Percentiles rank a stretch among this genome's conserved stretches.
Conservation (phyloP, 2,113 vertebrate genomes). For the Zosterops lateralis region DNA sequence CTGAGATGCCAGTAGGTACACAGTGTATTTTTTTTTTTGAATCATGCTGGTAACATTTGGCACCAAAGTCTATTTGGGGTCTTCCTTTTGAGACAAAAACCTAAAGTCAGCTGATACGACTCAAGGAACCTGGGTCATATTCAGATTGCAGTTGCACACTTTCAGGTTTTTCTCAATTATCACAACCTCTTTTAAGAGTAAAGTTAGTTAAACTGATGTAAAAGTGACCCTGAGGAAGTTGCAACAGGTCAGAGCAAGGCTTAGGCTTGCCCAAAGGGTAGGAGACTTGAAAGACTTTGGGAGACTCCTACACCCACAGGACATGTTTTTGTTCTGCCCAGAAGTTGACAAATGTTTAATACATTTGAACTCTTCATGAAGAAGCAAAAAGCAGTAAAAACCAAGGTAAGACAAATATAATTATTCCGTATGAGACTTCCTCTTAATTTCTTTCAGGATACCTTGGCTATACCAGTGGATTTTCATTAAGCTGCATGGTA, state of each 20-base stretch:
- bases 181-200: background rate
- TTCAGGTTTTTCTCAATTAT: background rate
- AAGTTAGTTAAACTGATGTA: background rate
- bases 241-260: background rate
- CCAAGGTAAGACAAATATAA: background rate
- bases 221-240: background rate
- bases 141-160: background rate
- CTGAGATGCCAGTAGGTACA: background rate
- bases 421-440: background rate
- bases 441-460: conserved; percentile 75
- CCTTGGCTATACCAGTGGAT: conserved; percentile 83
- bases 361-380: background rate
- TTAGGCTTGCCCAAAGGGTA: background rate
- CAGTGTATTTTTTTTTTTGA: background rate
- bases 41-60: background rate
- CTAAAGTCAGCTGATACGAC: background rate
- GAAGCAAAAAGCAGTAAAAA: background rate
- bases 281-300: background rate
- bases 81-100: background rate
- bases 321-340: background rate
- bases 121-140: background rate
- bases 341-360: background rate
- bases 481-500: conserved; percentile 83
- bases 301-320: background rate
- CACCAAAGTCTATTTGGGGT: background rate